phyloP scores from a whole-genome alignment of 1,140 invertebrate species.

The Battus philenor region DNA sequence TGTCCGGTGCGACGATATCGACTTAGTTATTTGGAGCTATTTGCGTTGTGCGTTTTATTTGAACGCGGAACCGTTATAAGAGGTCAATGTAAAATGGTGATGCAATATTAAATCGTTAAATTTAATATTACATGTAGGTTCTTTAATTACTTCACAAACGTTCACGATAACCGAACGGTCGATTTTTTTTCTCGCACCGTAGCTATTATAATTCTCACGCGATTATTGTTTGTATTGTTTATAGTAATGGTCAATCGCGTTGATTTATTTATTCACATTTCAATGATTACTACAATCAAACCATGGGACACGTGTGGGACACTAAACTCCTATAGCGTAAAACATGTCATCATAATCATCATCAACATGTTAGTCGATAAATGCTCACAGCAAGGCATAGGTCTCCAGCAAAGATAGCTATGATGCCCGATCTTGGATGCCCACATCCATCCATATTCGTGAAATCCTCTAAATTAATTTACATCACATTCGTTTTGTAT shows the following conservation, averaged over 20 bases:
- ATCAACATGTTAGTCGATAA: too few species aligned
- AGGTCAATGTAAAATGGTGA: slow-evolving; percentile 43
- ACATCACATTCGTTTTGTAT: too few species aligned
- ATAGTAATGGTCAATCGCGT: slow-evolving; percentile 29
- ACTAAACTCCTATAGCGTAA: too few species aligned
- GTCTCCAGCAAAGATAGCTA: too few species aligned
- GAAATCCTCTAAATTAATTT: too few species aligned
- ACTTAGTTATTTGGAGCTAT: slow-evolving; percentile 41
- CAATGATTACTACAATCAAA: not conserved
- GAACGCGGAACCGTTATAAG: slow-evolving; percentile 19
- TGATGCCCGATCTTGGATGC: too few species aligned
- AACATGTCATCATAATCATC: too few species aligned
- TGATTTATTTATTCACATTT: slow-evolving; percentile 7
- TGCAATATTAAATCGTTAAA: slow-evolving; percentile 70
- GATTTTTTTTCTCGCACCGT: slow-evolving; percentile 44
- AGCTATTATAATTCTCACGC: slow-evolving; percentile 64
- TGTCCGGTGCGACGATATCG: slow-evolving; percentile 30
- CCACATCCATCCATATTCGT: too few species aligned
- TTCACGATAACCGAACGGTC: slow-evolving; percentile 52
- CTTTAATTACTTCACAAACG: slow-evolving; percentile 67
- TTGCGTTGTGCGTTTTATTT: slow-evolving; percentile 21
- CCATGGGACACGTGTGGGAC: slow-evolving; percentile 1
- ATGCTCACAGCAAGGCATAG: too few species aligned
- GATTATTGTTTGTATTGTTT: slow-evolving; percentile 47
- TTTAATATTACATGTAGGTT: slow-evolving; percentile 69